Evolutionary conservation across 2,797 vertebrate species (phyloP), one percentile per base, ranked within the genome.

Genomic region (Lacerta agilis): DNA sequence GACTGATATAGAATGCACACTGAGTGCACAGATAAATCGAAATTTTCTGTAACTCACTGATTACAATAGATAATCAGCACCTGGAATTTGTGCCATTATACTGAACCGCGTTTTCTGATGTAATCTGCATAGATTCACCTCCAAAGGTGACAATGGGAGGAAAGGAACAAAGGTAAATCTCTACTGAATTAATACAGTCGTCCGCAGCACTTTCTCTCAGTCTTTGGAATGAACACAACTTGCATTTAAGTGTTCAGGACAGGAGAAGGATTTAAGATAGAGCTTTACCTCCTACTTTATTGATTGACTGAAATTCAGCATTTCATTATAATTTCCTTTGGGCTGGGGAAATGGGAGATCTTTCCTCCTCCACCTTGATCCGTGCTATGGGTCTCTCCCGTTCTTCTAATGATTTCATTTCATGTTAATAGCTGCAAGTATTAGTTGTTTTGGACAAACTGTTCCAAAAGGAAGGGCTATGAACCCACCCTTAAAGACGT

Each of bases 21-120:
- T 75, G 83, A 89, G 83, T 85, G 23, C 76, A 89, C 0, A 89
- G 72, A 93, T 93, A 93, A 93, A 82, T 4, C 87, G 79, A 80
- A 64, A 89, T 86, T 86, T 73, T 79, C 72, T 72, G 27, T 94
- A 94, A 92, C 29, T 83, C n/a, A n/a, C 69, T 87, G 82, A 67
- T 43, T 92, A 85, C 91, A 93, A 91, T 1, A 18, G 92, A 91
- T 88, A 94, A 95, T 94, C 94, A 94, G 85, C 90, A 82, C 82
- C 75, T 45, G 91, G 89, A 90, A 1, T 38, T 41, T 79, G 29
- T 86, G 80, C 86, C 92, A 90, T 89, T 92, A 92, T 90, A 69
- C 86, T 85, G 89, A 91, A 76, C 41, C 91, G 82, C 0, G 8
- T 85, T 79, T 83, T 90, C 87, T 92, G 79, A 90, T 90, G 88